phyloP scores from a whole-genome alignment of 2,797 vertebrate species.

The Serranus cabrilla region DNA sequence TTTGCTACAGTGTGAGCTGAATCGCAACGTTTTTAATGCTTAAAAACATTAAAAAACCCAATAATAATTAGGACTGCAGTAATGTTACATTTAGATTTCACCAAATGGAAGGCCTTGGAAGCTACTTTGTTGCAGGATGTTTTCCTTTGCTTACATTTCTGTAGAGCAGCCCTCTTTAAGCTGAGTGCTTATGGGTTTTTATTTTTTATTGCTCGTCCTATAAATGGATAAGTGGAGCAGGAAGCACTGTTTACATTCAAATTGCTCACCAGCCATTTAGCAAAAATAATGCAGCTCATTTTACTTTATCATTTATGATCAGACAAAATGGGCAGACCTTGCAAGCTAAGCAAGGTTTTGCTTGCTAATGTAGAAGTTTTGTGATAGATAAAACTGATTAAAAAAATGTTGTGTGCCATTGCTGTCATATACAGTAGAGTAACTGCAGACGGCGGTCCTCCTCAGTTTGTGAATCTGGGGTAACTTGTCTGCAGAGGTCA shows the following conservation, averaged over 20 bases:
- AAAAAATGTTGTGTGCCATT: constrained; percentile 2
- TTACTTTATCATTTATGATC: constrained; percentile 51
- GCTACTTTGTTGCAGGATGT: constrained; percentile 2
- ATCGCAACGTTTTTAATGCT: background rate
- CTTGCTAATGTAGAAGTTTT: constrained; percentile 32
- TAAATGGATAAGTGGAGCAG: constrained; percentile 44
- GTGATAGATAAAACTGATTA: constrained; percentile 13
- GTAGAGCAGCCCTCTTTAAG: constrained; percentile 25
- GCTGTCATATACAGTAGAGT: background rate
- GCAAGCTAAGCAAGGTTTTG: constrained; percentile 25
- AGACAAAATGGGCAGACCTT: constrained; percentile 27
- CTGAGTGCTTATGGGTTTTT: constrained; percentile 35
- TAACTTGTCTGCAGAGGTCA: constrained; percentile 49
- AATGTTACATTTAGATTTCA: constrained; percentile 13
- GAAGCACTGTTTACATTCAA: constrained; percentile 40
- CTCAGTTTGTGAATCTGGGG: constrained; percentile 38
- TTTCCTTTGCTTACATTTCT: constrained; percentile 29
- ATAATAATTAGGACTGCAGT: background rate
- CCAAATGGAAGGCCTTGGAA: constrained; percentile 7
- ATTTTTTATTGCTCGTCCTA: constrained; percentile 27
- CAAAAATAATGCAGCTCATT: constrained; percentile 44
- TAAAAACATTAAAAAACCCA: constrained; percentile 1
- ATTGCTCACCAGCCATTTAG: constrained; percentile 24
- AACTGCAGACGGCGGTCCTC: constrained; percentile 1
- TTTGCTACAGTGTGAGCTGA: background rate